A percentile compares a stretch with the other conserved stretches of the same genome.
Evolutionary conservation across 1,140 invertebrate genomes (phyloP).

Genomic region (Neodiprion pinetum): DNA sequence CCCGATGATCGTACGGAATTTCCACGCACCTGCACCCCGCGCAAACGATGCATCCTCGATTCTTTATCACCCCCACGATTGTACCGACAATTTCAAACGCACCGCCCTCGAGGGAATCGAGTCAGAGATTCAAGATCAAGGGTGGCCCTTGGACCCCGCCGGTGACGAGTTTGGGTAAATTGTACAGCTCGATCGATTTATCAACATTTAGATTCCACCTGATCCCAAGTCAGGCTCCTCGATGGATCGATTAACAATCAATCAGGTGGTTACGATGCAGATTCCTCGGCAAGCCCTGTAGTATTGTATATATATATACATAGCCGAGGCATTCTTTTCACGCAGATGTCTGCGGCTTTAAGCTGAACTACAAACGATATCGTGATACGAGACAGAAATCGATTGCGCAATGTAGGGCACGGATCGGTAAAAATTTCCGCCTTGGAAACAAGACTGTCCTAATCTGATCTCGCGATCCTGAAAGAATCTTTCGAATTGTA

Average conservation of each 20-base stretch:
- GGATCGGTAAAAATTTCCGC: too few species aligned
- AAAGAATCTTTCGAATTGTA: too few species aligned
- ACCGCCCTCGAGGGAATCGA: not conserved
- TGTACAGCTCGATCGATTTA: not conserved
- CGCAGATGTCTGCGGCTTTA: constrained; percentile 21
- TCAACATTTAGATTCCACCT: constrained; percentile 12
- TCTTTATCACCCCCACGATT: too few species aligned
- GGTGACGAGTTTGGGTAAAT: not conserved
- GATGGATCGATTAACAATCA: constrained; percentile 22
- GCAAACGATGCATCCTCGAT: too few species aligned
- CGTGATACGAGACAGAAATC: not conserved
- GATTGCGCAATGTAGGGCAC: too few species aligned
- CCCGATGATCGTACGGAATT: not conserved
- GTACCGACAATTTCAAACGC: too few species aligned
- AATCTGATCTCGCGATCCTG: too few species aligned
- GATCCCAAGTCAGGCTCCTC: not conserved
- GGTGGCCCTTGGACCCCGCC: not conserved
- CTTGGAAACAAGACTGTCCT: too few species aligned
- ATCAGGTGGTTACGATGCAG: constrained; percentile 27
- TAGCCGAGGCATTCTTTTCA: constrained; percentile 24
- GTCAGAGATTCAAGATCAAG: not conserved
- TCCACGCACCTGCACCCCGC: not conserved
- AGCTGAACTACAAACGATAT: not conserved
- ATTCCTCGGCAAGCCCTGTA: constrained; percentile 12
- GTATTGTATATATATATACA: not conserved